Evolutionary conservation across 2,113 vertebrate species (phyloP), one percentile per base, ranked within the genome.

Genomic region (Anarrhichthys ocellatus): DNA sequence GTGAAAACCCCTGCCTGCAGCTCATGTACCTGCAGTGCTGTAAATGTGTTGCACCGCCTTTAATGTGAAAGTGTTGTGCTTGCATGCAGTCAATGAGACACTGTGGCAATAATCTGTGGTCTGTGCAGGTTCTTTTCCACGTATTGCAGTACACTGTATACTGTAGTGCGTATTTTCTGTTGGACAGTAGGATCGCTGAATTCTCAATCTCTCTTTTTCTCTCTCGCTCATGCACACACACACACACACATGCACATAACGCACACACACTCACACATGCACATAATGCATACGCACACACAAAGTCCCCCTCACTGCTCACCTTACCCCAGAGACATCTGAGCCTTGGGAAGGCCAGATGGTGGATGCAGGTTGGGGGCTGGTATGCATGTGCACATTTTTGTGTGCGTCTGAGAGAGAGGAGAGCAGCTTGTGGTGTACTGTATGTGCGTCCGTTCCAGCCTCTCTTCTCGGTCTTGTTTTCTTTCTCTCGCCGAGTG

Each of bases 291-390:
- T 40, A 72, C 40, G 9, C 10, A 67, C 34, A 85, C 70, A 78
- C 62, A 84, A 34, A 74, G 48, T 61, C 74, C 54, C 87, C 84
- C 84, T 86, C 83, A 73, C 80, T 78, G 89, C 85, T 92, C 88
- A 85, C 90, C 83, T 89, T 91, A 92, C 93, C 91, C 93, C 76
- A 88, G 91, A 93, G 93, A 93, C 85, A 89, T 92, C 72, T 79
- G 84, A 91, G 91, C 91, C 87, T 89, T 78, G 86, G 89, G 79
- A 90, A 77, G 91, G 90, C 91, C 93, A 94, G 93, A 94, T 95
- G 94, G 94, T 90, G 74, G 92, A 89, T 89, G 85, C 88, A 89
- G 85, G 81, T 86, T 78, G 88, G 90, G 83, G 91, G 90, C 84
- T 86, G 64, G 73, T 90, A 69, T 87, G 83, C 77, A 74, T 85